Evolutionary conservation across 2,113 vertebrate species (phyloP).

Genomic region (Apeltes quadracus): DNA sequence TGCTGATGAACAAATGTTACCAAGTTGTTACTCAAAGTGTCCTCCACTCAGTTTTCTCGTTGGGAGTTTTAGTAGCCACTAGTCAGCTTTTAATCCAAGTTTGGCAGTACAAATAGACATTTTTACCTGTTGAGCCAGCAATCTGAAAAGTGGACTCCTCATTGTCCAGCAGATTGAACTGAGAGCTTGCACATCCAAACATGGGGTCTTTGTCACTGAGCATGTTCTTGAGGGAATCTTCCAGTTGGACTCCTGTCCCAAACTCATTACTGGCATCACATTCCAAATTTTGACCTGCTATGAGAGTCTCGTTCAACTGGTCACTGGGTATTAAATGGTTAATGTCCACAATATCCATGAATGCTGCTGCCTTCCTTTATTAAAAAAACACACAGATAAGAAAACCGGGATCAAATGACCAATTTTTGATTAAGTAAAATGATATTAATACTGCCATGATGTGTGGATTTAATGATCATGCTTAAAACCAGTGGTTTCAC

Average conservation of each 20-base stretch:
- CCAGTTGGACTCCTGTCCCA: conserved; percentile 88
- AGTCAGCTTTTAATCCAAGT: conserved; percentile 7
- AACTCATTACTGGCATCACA: conserved; percentile 98
- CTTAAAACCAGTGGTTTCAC: not conserved
- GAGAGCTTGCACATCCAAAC: conserved; percentile 97
- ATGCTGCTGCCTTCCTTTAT: conserved; percentile 92
- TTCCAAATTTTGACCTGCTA: conserved; percentile 94
- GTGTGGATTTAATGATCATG: too few species aligned
- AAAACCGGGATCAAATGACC: not conserved
- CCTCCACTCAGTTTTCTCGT: not conserved
- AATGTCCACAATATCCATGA: conserved; percentile 99
- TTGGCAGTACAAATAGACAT: not conserved
- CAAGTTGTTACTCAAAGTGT: conserved; percentile 2
- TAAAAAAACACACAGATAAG: conserved; percentile 32
- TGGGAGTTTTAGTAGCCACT: not conserved
- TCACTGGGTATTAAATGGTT: conserved; percentile 99
- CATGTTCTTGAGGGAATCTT: conserved; percentile 99
- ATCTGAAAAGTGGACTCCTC: conserved; percentile 92
- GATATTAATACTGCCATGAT: not conserved
- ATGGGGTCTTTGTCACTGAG: conserved; percentile 99
- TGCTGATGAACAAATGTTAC: not conserved
- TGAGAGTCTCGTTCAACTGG: conserved; percentile 97
- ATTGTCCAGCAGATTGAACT: conserved; percentile 96
- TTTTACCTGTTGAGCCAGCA: conserved; percentile 88
- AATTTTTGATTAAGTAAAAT: not conserved